phyloP scores from a whole-genome alignment of 2,113 vertebrate species.

The Conger conger region DNA sequence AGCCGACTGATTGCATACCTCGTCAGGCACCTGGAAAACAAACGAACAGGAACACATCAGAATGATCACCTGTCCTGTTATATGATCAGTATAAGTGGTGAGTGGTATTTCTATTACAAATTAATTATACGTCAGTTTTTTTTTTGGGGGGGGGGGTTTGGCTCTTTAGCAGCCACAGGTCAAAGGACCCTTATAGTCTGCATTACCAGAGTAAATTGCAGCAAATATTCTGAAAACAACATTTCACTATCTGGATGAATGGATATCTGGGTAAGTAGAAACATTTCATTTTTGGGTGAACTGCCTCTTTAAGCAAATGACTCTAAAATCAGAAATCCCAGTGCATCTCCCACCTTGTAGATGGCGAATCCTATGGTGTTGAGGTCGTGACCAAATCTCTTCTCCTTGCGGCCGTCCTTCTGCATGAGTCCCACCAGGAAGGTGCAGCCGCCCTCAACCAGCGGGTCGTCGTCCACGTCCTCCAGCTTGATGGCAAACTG shows the following conservation, averaged over 20 bases:
- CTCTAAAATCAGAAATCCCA: neutral
- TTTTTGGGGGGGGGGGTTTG: too few species aligned
- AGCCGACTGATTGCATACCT: conserved; percentile 49
- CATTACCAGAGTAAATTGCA: too few species aligned
- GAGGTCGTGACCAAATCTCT: conserved; percentile 31
- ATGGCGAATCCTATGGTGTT: conserved; percentile 65
- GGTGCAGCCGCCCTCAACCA: conserved; percentile 62
- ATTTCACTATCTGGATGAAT: too few species aligned
- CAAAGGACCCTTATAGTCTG: too few species aligned
- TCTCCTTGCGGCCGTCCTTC: conserved; percentile 57
- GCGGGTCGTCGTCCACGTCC: conserved; percentile 61
- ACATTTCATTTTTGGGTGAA: too few species aligned
- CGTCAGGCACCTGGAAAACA: conserved; percentile 57
- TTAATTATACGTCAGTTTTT: too few species aligned
- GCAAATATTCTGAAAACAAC: too few species aligned
- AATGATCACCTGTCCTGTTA: neutral
- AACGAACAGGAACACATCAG: neutral
- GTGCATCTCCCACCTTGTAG: conserved; percentile 54
- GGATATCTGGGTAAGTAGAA: too few species aligned
- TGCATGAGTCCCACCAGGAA: conserved; percentile 72
- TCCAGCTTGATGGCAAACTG: conserved; percentile 68
- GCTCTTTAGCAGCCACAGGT: too few species aligned
- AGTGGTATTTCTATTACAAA: too few species aligned
- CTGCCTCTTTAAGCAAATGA: too few species aligned
- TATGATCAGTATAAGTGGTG: too few species aligned